Evolutionary conservation across 2,888 invertebrate species (phyloP).

Genomic region (Sesamia inferens): DNA sequence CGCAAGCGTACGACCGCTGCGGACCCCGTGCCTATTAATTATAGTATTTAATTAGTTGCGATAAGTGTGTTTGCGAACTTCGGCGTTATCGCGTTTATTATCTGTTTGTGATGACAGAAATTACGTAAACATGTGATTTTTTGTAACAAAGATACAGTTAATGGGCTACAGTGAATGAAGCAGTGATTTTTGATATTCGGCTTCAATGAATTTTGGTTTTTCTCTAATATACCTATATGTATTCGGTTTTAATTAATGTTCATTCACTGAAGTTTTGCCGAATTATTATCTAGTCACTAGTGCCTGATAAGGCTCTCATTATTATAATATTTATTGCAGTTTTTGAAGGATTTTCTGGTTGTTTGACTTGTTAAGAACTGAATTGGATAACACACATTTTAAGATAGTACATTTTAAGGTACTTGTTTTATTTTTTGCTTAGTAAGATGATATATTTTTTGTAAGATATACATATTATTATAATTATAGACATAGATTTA

Average conservation of each 20-base stretch:
- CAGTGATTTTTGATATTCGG: slow-evolving; percentile 39
- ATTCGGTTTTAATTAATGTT: too few species aligned
- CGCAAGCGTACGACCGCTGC: slow-evolving; percentile 50
- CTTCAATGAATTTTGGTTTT: slow-evolving; percentile 45
- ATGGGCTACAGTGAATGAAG: slow-evolving; percentile 49
- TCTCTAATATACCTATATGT: too few species aligned
- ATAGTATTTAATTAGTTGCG: slow-evolving; percentile 77
- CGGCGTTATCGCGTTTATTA: slow-evolving; percentile 68
- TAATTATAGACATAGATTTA: not conserved
- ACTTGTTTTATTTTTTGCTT: not conserved
- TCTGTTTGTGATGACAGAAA: slow-evolving; percentile 67
- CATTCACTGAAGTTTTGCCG: slow-evolving; percentile 48
- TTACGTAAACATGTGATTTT: slow-evolving; percentile 69
- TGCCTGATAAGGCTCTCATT: slow-evolving; percentile 32
- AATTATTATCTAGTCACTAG: slow-evolving; percentile 32
- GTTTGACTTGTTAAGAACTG: slow-evolving; percentile 12
- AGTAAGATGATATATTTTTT: not conserved
- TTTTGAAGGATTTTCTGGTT: slow-evolving; percentile 3
- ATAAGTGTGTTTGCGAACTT: slow-evolving; percentile 75
- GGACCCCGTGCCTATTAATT: slow-evolving; percentile 63
- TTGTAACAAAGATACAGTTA: slow-evolving; percentile 43
- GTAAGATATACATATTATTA: not conserved
- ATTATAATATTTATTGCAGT: slow-evolving; percentile 17
- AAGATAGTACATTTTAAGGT: not conserved
- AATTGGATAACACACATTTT: slow-evolving; percentile 1